Evolutionary conservation across 2,888 invertebrate species (phyloP), one percentile per base, ranked within the genome.

Genomic region (Celastrina argiolus): DNA sequence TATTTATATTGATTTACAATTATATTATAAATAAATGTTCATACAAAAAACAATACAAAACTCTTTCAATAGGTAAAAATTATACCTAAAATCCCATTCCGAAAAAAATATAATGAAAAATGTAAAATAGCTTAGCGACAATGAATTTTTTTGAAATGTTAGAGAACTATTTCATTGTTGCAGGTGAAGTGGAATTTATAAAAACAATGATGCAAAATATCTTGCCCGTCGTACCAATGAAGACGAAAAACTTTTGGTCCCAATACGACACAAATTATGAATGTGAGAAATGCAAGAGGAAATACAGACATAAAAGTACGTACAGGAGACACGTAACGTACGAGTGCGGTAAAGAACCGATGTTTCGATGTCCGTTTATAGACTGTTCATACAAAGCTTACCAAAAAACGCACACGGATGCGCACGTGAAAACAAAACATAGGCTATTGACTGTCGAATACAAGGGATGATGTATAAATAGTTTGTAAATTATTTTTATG

Each of bases 221-320:
- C 75, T 82, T 90, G 77, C 91, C 90, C 69, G 80, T 88, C 71
- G 78, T 88, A 74, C 88, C 88, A 72, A 88, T 90, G 85, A 91
- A 91, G 84, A 88, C 88, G 70, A 91, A 91, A 82, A 89, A 88
- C 76, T 91, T 83, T 76, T 90, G 91, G 89, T 85, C 89, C 6
- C 87, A 86, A 64, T 90, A 86, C 73, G 88, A 90, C 71, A 84
- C 85, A 79, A 83, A 83, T 66, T 91, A 84, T 69, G 91, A 93
- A 74, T 94, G 95, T 80, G 92, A 92, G 70, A 93, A 93, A 73
- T 96, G 96, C 81, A 93, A 94, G 78, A 93, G 95, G 80, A 93
- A 94, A 75, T 96, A 96, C 83, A 93, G 94, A 72, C 94, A 94
- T 86, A 94, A 94, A 84, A 94, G 94, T 74, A 94, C 95, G 28